These are phyloP conservation scores for Paraplagusia blochii DNA, from an alignment of 2,113 vertebrate genomes.

Conservation along the genomic window DNA sequence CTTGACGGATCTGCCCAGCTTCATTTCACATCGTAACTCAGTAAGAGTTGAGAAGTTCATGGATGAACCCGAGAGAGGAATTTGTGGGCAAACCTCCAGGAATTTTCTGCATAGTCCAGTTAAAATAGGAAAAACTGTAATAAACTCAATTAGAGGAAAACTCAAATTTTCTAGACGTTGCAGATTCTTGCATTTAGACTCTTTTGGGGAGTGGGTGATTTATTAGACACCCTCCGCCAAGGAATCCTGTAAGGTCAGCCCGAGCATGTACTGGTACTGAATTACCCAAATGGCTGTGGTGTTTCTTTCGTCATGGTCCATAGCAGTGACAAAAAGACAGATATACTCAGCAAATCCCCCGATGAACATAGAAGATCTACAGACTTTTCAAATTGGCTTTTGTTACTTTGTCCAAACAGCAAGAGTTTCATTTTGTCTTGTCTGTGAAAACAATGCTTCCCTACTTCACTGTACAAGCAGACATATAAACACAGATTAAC, in stretches of 20 bases:
- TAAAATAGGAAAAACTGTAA: background rate
- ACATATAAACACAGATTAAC: conserved; percentile 10
- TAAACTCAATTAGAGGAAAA: background rate
- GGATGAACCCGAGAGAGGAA: conserved; percentile 40
- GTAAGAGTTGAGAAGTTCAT: conserved; percentile 50
- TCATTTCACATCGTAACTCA: conserved; percentile 67
- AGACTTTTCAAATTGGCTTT: conserved; percentile 2
- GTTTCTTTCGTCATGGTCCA: conserved; percentile 51
- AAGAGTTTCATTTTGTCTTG: background rate
- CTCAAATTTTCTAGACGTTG: conserved; percentile 9
- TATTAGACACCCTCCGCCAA: conserved; percentile 31
- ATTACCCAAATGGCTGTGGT: conserved; percentile 49
- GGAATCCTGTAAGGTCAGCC: conserved; percentile 52
- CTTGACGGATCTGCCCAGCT: conserved; percentile 57
- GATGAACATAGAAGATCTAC: conserved; percentile 1
- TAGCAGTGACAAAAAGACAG: conserved; percentile 15
- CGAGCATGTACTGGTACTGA: conserved; percentile 44
- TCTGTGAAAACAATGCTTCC: conserved; percentile 58
- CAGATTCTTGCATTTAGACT: conserved; percentile 5
- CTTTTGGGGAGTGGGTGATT: conserved; percentile 30
- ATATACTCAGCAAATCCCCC: background rate
- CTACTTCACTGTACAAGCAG: conserved; percentile 41
- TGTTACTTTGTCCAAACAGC: too few relatives aligned
- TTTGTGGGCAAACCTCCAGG: conserved; percentile 44
- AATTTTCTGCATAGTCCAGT: conserved; percentile 54